A percentile compares a stretch with the other conserved stretches of the same genome.
Conservation (phyloP, 1,140 invertebrate genomes). For the Diuraphis noxia region DNA sequence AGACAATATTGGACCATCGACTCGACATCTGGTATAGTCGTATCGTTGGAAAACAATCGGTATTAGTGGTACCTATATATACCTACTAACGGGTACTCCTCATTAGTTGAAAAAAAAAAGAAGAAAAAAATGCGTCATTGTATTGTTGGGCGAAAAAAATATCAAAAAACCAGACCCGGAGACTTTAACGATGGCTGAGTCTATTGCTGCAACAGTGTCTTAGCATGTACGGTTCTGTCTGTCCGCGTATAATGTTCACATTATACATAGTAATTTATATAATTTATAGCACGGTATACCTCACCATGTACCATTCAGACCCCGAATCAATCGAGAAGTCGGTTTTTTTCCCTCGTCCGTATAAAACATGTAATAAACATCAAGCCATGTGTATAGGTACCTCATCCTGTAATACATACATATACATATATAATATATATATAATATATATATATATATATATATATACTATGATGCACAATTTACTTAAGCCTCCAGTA, state of each 20-base stretch:
- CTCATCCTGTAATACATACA: not conserved
- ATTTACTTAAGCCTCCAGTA: not conserved
- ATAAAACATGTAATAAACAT: not conserved
- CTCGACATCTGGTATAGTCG: not conserved
- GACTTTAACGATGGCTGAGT: constrained; percentile 8
- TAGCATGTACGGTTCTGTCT: not conserved
- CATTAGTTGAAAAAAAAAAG: constrained; percentile 14
- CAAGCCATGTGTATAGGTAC: not conserved
- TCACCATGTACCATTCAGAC: not conserved
- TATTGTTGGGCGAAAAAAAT: not conserved
- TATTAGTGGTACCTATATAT: not conserved
- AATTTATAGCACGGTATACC: constrained; percentile 21
- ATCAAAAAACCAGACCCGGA: constrained; percentile 15
- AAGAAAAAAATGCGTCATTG: not conserved
- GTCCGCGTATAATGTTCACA: not conserved
- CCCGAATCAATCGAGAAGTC: constrained; percentile 17
- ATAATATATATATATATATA: not conserved
- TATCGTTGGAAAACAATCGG: constrained; percentile 15
- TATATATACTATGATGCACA: not conserved
- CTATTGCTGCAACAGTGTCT: not conserved
- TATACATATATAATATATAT: not conserved
- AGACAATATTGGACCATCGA: not conserved
- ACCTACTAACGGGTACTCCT: not conserved
- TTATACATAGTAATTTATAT: not conserved
- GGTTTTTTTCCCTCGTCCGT: not conserved